Conservation (phyloP, 2,888 invertebrate genomes). For the Sericinus montela region DNA sequence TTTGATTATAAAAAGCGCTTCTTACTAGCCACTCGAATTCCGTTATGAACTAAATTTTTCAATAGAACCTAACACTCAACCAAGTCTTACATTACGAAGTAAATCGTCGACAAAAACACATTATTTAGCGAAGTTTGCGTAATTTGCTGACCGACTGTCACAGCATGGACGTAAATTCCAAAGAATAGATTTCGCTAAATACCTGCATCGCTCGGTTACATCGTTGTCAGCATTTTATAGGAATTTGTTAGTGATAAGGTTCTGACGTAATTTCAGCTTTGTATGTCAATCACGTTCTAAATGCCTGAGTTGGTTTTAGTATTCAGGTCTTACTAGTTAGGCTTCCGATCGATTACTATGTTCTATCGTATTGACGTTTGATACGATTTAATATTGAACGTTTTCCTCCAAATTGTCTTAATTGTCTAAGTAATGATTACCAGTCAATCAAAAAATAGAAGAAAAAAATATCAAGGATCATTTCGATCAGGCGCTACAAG, state of each 20-base stretch:
- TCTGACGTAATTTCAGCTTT: conserved; percentile 50
- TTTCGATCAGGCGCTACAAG: too few species aligned
- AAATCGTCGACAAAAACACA: conserved; percentile 5
- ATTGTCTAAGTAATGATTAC: too few species aligned
- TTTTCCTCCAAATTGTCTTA: too few species aligned
- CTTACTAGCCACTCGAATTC: not conserved
- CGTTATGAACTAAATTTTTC: not conserved
- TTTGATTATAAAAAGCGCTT: conserved; percentile 4
- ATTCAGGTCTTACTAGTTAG: conserved; percentile 40
- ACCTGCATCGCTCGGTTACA: not conserved
- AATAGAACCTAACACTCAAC: not conserved
- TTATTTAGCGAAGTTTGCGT: conserved; percentile 13
- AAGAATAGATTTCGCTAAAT: conserved; percentile 2
- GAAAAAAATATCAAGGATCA: too few species aligned
- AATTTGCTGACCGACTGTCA: conserved; percentile 4
- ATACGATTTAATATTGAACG: not conserved
- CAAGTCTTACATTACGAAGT: conserved; percentile 1
- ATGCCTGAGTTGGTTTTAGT: conserved; percentile 38
- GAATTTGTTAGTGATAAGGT: conserved; percentile 51
- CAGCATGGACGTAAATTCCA: not conserved
- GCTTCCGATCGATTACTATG: conserved; percentile 36
- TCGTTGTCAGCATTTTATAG: conserved; percentile 41
- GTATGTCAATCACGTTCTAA: conserved; percentile 51
- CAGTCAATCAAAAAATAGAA: too few species aligned
- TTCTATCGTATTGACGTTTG: not conserved